These are phyloP conservation scores for Melopsittacus undulatus DNA, from an alignment of 2,797 vertebrate species.

Conservation along the genomic window DNA sequence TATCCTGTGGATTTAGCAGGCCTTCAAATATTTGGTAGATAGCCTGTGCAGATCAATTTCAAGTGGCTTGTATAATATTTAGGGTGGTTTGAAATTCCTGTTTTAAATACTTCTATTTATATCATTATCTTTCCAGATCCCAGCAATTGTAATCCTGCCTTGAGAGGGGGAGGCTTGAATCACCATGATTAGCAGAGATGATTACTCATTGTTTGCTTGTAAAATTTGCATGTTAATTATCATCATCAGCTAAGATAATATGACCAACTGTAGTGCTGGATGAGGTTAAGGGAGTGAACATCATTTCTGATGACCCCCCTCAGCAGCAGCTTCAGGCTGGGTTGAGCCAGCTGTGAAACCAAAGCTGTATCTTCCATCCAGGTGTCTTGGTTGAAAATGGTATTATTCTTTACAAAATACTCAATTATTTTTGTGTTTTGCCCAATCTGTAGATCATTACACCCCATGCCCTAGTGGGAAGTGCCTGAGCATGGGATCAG, in stretches of 20 bases:
- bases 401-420: neutral
- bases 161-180: neutral
- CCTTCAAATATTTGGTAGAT: neutral
- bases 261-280: neutral
- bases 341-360: neutral
- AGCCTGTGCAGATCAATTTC: neutral
- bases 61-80: neutral
- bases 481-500: fast-evolving
- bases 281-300: neutral
- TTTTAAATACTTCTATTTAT: neutral
- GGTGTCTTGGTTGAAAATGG: neutral
- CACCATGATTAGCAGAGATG: neutral
- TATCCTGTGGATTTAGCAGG: neutral
- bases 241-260: neutral
- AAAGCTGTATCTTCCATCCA: neutral
- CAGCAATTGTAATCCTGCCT: neutral
- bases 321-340: neutral
- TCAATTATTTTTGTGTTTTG: neutral
- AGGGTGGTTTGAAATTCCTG: neutral
- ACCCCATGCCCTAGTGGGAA: fast-evolving
- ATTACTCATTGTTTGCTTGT: neutral
- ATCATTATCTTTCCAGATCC: neutral
- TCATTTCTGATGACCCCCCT: neutral
- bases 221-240: neutral
- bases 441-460: neutral